Conservation (phyloP, 2,888 invertebrate genomes). For the Caenorhabditis zanzibari region DNA sequence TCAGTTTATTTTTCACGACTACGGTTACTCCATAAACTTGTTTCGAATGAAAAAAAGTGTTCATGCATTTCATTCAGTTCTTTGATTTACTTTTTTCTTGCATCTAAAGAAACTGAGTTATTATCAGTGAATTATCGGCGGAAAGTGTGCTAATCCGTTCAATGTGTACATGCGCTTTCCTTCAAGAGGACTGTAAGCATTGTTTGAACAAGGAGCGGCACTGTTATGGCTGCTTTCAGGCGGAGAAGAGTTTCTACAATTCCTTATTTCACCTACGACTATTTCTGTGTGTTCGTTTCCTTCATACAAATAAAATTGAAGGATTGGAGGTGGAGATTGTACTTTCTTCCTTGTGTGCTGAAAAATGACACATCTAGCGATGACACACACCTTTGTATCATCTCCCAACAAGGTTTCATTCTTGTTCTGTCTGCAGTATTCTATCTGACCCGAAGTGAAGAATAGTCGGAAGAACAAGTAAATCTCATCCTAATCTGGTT, state of each 20-base stretch:
- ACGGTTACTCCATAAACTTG: no score
- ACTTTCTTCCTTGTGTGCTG: slow-evolving; percentile 25
- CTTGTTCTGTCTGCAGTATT: slow-evolving; percentile 7
- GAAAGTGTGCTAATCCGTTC: slow-evolving; percentile 63
- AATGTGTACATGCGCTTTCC: slow-evolving; percentile 51
- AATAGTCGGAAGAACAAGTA: slow-evolving; percentile 26
- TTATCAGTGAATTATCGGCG: slow-evolving; percentile 48
- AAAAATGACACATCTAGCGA: slow-evolving; percentile 40
- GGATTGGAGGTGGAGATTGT: slow-evolving; percentile 32
- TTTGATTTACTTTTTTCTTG: not conserved
- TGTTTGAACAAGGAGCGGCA: slow-evolving; percentile 62
- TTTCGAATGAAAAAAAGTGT: no score
- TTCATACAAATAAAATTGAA: slow-evolving; percentile 3
- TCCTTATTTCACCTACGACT: slow-evolving; percentile 10
- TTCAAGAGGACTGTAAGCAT: slow-evolving; percentile 52
- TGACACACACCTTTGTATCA: slow-evolving; percentile 25
- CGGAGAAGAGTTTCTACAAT: slow-evolving; percentile 39
- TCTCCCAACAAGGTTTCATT: not conserved
- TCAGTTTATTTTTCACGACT: no score
- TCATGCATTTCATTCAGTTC: not conserved
- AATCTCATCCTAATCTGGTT: slow-evolving; percentile 64
- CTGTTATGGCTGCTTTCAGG: slow-evolving; percentile 31
- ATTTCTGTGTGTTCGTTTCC: slow-evolving; percentile 26
- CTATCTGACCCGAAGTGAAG: not conserved
- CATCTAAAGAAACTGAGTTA: slow-evolving; percentile 9